Conservation (phyloP, 2,797 vertebrate species). For the Urosaurus nigricauda region DNA sequence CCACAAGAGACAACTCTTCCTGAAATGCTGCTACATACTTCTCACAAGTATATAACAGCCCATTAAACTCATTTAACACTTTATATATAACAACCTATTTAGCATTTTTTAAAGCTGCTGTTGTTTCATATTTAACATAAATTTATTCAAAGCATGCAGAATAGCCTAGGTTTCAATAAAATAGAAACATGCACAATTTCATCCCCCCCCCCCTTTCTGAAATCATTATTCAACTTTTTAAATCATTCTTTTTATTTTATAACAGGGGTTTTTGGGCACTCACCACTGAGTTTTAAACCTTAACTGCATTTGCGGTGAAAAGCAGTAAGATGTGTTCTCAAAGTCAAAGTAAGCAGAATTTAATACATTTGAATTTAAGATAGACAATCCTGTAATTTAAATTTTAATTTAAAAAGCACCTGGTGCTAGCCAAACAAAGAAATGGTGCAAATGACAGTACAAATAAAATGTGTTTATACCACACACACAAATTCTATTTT, state of each 20-base stretch:
- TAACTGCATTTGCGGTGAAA: not conserved
- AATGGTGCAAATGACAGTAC: not conserved
- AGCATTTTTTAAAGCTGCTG: not conserved
- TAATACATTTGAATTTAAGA: not conserved
- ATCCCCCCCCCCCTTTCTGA: not conserved
- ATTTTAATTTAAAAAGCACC: too few species aligned
- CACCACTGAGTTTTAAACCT: not conserved
- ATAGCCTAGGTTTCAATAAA: not conserved
- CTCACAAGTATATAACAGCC: not conserved
- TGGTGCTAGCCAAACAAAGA: not conserved
- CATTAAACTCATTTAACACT: not conserved
- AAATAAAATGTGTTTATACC: not conserved
- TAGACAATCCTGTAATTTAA: not conserved
- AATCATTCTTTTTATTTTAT: not conserved
- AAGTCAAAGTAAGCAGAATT: slow-evolving; percentile 1
- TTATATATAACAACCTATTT: too few species aligned
- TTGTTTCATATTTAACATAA: not conserved
- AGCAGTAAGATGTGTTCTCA: not conserved
- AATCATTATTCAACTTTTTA: not conserved
- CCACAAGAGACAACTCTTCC: not conserved
- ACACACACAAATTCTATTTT: not conserved
- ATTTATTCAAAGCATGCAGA: not conserved
- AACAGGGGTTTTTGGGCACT: not conserved
- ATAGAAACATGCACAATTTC: not conserved
- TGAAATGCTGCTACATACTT: not conserved